phyloP scores from a whole-genome alignment of 2,888 invertebrate genomes.

The Acleris laterana region DNA sequence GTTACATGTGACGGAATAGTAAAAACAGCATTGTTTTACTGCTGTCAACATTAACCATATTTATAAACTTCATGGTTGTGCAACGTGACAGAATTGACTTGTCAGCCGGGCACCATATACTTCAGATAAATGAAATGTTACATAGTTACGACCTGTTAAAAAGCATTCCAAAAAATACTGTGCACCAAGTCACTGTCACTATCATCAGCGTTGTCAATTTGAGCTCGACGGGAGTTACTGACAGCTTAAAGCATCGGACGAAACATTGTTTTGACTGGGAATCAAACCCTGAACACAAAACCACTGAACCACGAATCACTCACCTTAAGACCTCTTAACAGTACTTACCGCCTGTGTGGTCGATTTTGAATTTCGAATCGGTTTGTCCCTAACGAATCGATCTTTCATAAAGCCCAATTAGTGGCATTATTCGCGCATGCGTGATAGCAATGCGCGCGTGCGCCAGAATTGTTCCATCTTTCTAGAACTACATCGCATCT shows the following conservation, averaged over 20 bases:
- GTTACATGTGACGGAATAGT: too few species aligned
- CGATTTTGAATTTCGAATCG: conserved; percentile 26
- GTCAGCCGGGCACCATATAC: too few species aligned
- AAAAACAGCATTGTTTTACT: too few species aligned
- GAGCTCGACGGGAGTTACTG: background rate
- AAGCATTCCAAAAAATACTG: too few species aligned
- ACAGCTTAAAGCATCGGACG: background rate
- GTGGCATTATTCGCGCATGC: conserved; percentile 37
- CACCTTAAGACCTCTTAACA: conserved; percentile 3
- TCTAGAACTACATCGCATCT: too few species aligned
- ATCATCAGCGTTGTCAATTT: background rate
- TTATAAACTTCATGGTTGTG: too few species aligned
- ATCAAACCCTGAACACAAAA: conserved; percentile 1
- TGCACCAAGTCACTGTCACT: too few species aligned
- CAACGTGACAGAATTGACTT: too few species aligned
- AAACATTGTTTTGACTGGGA: background rate
- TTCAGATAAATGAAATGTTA: too few species aligned
- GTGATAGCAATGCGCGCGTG: conserved; percentile 32
- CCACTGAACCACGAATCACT: background rate
- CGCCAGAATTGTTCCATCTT: conserved; percentile 8
- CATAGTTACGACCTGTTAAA: too few species aligned
- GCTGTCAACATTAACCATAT: too few species aligned
- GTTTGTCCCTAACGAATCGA: conserved; percentile 33
- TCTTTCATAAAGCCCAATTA: conserved; percentile 34
- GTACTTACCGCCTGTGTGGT: conserved; percentile 28